Conservation (phyloP, 1,140 invertebrate species). For the Diorhabda elongata region DNA sequence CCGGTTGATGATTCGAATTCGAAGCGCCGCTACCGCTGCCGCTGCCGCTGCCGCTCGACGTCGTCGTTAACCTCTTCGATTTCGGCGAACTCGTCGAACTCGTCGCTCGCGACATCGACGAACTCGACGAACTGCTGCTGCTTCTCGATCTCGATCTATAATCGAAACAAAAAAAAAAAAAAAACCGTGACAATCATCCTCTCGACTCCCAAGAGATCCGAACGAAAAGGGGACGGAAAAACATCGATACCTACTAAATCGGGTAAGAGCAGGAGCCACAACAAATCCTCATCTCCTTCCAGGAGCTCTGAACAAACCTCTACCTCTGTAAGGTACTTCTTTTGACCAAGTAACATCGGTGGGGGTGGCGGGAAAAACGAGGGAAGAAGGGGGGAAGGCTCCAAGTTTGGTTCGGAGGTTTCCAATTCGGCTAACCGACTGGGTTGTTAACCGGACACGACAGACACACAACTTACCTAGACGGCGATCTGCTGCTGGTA, state of each 20-base stretch:
- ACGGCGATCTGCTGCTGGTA: conserved; percentile 53
- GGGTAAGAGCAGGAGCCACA: too few relatives aligned
- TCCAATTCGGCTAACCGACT: too few relatives aligned
- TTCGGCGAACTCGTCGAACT: conserved; percentile 43
- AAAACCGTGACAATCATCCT: neutral
- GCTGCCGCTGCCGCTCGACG: conserved; percentile 34
- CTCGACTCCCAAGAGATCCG: neutral
- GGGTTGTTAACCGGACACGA: neutral
- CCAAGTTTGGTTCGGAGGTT: too few relatives aligned
- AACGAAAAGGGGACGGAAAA: too few relatives aligned
- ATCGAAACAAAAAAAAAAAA: neutral
- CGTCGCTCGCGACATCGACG: conserved; percentile 40
- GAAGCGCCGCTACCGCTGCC: conserved; percentile 44
- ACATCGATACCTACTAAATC: too few relatives aligned
- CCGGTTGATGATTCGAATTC: conserved; percentile 41
- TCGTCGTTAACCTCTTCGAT: conserved; percentile 42
- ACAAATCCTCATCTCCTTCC: too few relatives aligned
- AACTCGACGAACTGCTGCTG: conserved; percentile 47
- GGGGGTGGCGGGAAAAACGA: too few relatives aligned
- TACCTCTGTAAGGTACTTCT: neutral
- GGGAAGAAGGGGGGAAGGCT: too few relatives aligned
- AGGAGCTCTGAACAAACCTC: too few relatives aligned
- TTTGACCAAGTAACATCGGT: neutral
- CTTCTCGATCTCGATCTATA: conserved; percentile 51
- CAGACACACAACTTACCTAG: conserved; percentile 34